Base-by-base conservation (phyloP, 1,140 invertebrate genomes). In the Teleogryllus occipitalis region DNA sequence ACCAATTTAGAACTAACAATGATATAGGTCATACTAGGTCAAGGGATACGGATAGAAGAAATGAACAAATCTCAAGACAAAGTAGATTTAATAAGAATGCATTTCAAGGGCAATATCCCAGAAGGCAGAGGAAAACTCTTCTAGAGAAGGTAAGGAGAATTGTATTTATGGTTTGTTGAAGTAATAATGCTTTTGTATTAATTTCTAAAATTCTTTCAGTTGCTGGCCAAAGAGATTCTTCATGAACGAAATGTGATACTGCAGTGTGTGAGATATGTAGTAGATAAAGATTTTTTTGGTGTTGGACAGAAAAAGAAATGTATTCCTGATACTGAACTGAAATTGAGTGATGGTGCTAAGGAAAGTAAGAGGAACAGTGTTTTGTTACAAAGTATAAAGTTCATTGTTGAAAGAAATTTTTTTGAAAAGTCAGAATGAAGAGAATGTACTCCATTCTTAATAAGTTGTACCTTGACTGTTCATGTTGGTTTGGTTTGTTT, bases 211-310 rank as follows among this genome's bases (percentile, higher is more conserved):
- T 76, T 21, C 46, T 78, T 75, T 8, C 83, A 84, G 54, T 83
- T 87, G 76, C 81, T 87, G 48, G 81, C 85, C 72, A 84, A 82
- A 80, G 80, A 87, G 76, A 82, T 87, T 39, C 82, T 85, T 75
- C 90, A 93, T 82, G 93, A 95, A 86, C 86, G 93, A 81, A 95
- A 94, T 86, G 85, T 91, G 39, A 88, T 94, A 76, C 87, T 93
- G 78, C 93, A 94, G 83, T 94, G 93, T 86, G 88, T 94, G 14
- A 90, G 90, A 81, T 90, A 91, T 88, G 90, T 94, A 39, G 77
- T 81, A n/a, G 49, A 81, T 14, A 73, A 77, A 8, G 78, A 76
- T 82, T 84, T 80, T 80, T 87, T 89, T 83, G 7, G 15, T 75
- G 0, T 21, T 7, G 47, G 54, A 65, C 54, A 65, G 18, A 10